phyloP scores from a whole-genome alignment of 1,140 invertebrate genomes.

The Trichogramma pretiosum region DNA sequence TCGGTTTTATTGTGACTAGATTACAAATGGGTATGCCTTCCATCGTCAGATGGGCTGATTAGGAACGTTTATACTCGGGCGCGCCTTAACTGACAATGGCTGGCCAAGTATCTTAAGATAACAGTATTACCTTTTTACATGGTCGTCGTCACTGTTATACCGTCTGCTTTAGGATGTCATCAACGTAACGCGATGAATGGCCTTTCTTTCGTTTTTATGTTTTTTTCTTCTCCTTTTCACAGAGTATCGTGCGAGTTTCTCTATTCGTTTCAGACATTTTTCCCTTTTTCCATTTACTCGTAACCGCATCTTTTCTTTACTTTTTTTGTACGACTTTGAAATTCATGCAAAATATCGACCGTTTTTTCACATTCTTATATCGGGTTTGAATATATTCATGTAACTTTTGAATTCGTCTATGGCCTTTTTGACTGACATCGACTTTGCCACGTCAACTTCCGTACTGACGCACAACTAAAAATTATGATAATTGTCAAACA shows the following conservation, averaged over 20 bases:
- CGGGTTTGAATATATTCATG: too few relatives aligned
- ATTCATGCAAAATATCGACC: constrained; percentile 44
- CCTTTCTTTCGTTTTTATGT: too few relatives aligned
- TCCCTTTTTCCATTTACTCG: background rate
- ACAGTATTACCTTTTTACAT: too few relatives aligned
- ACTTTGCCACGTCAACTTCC: too few relatives aligned
- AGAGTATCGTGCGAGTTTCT: constrained; percentile 33
- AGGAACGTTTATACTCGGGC: constrained; percentile 41
- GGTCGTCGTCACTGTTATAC: too few relatives aligned
- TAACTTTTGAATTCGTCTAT: constrained; percentile 32
- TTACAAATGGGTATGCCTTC: constrained; percentile 44
- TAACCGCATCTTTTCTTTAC: background rate
- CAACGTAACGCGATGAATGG: too few relatives aligned
- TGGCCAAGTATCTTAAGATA: too few relatives aligned
- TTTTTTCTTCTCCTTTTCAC: constrained; percentile 22
- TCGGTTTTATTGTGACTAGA: constrained; percentile 48
- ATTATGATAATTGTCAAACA: background rate
- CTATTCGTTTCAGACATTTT: background rate
- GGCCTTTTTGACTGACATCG: constrained; percentile 22
- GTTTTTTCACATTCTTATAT: constrained; percentile 34
- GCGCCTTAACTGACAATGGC: too few relatives aligned
- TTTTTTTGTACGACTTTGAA: constrained; percentile 37
- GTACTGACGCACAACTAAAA: too few relatives aligned
- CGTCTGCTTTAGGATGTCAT: too few relatives aligned
- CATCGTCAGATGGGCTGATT: constrained; percentile 37